Evolutionary conservation across 2,113 vertebrate species (phyloP).

Genomic region (Cettia cetti): DNA sequence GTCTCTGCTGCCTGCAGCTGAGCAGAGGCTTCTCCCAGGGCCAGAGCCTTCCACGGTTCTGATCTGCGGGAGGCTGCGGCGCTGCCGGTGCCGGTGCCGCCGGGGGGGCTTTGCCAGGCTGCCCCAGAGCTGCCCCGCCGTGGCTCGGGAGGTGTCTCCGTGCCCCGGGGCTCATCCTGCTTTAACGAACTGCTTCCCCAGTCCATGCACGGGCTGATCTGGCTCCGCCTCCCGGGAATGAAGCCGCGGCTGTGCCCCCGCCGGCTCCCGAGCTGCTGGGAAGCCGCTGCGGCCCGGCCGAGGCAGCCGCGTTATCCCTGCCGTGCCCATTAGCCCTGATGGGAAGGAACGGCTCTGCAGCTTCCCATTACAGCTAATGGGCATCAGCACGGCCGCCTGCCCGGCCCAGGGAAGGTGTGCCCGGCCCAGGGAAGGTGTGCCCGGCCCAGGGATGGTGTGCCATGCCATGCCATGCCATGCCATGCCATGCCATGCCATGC

Average conservation of each 20-base stretch:
- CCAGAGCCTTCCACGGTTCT: rapidly evolving
- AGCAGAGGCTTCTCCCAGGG: not conserved
- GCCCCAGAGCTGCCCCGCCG: not conserved
- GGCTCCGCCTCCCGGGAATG: not conserved
- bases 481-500: too few relatives aligned
- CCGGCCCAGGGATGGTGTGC: too few relatives aligned
- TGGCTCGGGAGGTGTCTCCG: too few relatives aligned
- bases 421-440: too few relatives aligned
- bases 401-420: rapidly evolving
- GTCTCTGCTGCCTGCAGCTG: not conserved
- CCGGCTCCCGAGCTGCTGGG: not conserved
- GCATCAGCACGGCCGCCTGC: not conserved
- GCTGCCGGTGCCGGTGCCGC: too few relatives aligned
- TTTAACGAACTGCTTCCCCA: not conserved
- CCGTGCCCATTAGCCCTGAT: not conserved
- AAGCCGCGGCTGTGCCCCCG: not conserved
- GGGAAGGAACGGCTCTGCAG: not conserved
- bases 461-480: too few relatives aligned
- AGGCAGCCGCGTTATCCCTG: not conserved
- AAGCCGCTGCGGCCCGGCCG: not conserved
- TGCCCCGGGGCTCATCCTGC: not conserved
- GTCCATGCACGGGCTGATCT: not conserved
- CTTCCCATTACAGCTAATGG: slow-evolving; percentile 39
- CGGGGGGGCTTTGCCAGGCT: not conserved
- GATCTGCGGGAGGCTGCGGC: not conserved